Base-by-base conservation (phyloP, 2,113 vertebrate genomes). In the Tragelaphus strepsiceros region DNA sequence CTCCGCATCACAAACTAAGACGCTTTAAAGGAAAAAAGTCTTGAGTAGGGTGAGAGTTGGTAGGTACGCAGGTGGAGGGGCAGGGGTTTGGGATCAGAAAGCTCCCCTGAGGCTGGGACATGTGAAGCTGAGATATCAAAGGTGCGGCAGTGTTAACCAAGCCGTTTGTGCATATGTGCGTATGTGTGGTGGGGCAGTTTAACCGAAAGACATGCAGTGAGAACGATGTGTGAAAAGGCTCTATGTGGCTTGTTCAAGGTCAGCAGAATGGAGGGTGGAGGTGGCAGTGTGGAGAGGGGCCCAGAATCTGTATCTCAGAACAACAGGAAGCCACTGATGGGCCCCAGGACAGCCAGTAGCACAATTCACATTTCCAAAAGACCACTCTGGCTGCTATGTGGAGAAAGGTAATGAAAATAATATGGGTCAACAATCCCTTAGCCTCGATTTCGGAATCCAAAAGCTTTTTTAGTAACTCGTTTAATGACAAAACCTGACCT, bases 401-500 rank as follows among this genome's bases (percentile, higher is more conserved):
- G 49, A 81, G 80, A 59, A 67, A 96, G 71, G 71, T 83, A 74
- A 92, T 59, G 62, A 77, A 91, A 67, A 89, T 39, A 84, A 91
- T 21, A 85, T 11, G 53, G 80, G 81, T 71, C 85, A 92, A 88
- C 51, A 56, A 87, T 54, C 19, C 35, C 53, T 90, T 51, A 88
- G 49, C 64, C 81, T 84, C 6, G 19, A 96, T 90, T 90, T 89
- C 64, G 67, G 90, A 92, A 88, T 62, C 80, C 71, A 94, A 95
- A 95, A 71, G 53, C n/a, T 46, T 84, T 94, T 94, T 91, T 53
- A 35, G 16, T 53, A 94, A 96, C 49, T 92, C 78, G 19, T 93
- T 88, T 94, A 51, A 58, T 62, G 53, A 94, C 95, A 81, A 95
- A 90, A 56, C n/a, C 74, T 90, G 95, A 94, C 91, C 85, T 91